Conservation (phyloP, 2,888 invertebrate species). For the Girardia tigrina region DNA sequence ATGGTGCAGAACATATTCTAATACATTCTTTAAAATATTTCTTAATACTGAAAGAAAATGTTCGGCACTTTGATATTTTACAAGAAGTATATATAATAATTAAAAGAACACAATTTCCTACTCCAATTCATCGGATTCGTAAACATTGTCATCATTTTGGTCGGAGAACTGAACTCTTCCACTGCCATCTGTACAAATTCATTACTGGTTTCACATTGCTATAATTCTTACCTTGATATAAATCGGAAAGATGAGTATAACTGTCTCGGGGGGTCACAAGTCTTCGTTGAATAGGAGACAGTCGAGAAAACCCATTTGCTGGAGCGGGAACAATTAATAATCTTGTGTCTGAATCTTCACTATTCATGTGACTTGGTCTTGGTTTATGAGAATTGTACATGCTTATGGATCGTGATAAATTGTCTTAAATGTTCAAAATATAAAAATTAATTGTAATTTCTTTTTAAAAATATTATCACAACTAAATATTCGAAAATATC, state of each 20-base stretch:
- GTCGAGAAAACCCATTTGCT: not conserved
- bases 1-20: too few species aligned
- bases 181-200: not conserved
- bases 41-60: too few species aligned
- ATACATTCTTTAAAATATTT: too few species aligned
- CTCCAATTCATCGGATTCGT: not conserved
- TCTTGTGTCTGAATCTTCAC: not conserved
- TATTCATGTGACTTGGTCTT: not conserved
- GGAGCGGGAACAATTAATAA: not conserved
- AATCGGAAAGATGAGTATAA: not conserved
- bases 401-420: not conserved
- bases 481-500: too few species aligned
- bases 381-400: not conserved
- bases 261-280: not conserved
- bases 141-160: conserved; percentile 9
- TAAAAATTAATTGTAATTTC: too few species aligned
- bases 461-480: too few species aligned
- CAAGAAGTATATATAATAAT: too few species aligned
- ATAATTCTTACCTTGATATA: not conserved
- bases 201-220: not conserved
- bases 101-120: too few species aligned
- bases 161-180: not conserved
- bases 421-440: too few species aligned
- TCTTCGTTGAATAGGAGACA: not conserved
- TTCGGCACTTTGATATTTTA: too few species aligned